A percentile compares a stretch with the other conserved stretches of the same genome.
These are phyloP conservation scores for Diorhabda carinulata DNA, from an alignment of 1,140 invertebrate species.

Conservation along the genomic window DNA sequence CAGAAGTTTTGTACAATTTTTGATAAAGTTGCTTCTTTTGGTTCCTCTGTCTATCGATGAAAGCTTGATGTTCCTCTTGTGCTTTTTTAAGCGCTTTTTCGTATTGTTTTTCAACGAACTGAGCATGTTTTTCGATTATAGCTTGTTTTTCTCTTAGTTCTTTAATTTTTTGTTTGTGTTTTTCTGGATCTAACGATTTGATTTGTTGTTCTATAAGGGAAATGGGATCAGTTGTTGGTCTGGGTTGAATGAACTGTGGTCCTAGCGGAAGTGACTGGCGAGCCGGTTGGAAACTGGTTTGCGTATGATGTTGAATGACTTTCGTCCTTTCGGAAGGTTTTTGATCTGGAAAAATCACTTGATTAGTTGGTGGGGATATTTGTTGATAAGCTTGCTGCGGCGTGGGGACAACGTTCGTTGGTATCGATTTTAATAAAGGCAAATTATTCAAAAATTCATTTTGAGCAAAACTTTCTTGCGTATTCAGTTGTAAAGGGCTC, in stretches of 20 bases:
- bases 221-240: conserved; percentile 43
- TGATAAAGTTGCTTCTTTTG: conserved; percentile 48
- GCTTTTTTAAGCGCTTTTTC: conserved; percentile 65
- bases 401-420: conserved; percentile 8
- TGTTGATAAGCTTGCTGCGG: conserved; percentile 20
- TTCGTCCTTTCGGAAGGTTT: conserved; percentile 10
- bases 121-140: conserved; percentile 65
- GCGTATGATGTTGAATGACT: conserved; percentile 44
- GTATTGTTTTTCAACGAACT: conserved; percentile 65
- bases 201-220: conserved; percentile 46
- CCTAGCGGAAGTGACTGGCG: conserved; percentile 38
- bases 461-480: conserved; percentile 11
- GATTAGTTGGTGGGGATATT: conserved; percentile 13
- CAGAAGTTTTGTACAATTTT: conserved; percentile 44
- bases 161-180: conserved; percentile 59
- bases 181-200: conserved; percentile 51
- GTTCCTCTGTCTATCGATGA: conserved; percentile 55
- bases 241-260: conserved; percentile 42
- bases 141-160: conserved; percentile 59
- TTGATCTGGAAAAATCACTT: conserved; percentile 14
- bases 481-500: background rate
- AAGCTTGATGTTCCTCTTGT: conserved; percentile 60
- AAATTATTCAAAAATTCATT: conserved; percentile 16
- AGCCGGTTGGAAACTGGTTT: conserved; percentile 45
- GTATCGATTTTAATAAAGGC: conserved; percentile 15